Evolutionary conservation across 2,113 vertebrate species (phyloP), one percentile per base, ranked within the genome.

Genomic region (Vireo altiloquus): DNA sequence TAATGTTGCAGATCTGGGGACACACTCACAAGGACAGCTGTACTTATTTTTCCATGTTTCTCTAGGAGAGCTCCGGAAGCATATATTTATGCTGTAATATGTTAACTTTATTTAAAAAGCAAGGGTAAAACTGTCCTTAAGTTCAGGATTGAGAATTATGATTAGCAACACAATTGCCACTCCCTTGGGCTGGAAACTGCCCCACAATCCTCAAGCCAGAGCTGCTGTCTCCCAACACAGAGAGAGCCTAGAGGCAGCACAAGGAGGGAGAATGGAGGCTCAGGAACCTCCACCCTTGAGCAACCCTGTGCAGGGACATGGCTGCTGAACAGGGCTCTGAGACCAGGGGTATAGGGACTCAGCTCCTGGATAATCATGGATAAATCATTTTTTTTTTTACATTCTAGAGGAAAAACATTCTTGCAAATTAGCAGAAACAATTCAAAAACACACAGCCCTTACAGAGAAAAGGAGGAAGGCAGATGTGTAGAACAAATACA

Each of bases 211-310:
- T 33, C 0, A 2, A 20, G 61, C 33, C 37, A 6, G 1, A 63
- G 65, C 42, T 33, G 57, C 24, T 24, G 61, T 18, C 52, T 31
- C 18, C 66, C 3, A 6, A 17, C 39, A 40, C 13, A 42, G 39
- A 59, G 40, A 20, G n/a, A n/a, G 20, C 8, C 50, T 1, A 0
- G 9, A 10, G 12, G n/a, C 2, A 0, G 19, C 5, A 1, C 0
- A 1, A 52, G 46, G 19, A 49, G 9, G 14, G 7, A 25, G 21
- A 16, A 14, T 1, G 5, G n/a, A 25, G 60, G 20, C 49, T 18
- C 30, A 3, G 56, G 37, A 47, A 7, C 10, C 2, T 3, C 8
- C 5, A 2, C 20, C 31, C 35, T 21, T 0, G 0, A 42, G 42
- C 59, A 35, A 7, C 42, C 20, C 44, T 4, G 3, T 0, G 21